phyloP scores from a whole-genome alignment of 2,888 invertebrate genomes.

The Chymomyza procnemis region DNA sequence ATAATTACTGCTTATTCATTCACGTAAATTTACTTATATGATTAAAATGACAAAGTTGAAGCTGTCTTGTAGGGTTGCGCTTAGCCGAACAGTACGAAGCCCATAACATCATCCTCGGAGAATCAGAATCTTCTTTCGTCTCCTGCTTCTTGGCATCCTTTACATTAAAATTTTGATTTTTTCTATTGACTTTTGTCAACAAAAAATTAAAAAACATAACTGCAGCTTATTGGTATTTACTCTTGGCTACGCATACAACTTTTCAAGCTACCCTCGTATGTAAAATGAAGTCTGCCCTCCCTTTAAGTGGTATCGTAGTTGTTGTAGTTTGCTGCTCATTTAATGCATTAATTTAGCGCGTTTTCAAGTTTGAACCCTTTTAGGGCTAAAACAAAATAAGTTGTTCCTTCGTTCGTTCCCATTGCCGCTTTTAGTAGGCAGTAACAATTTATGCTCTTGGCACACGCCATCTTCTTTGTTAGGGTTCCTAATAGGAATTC shows the following conservation, averaged over 20 bases:
- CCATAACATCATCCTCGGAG: too few relatives aligned
- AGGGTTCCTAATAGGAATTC: neutral
- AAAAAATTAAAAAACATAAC: too few relatives aligned
- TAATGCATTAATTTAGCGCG: conserved; percentile 62
- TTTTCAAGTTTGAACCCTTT: conserved; percentile 25
- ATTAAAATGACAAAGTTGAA: too few relatives aligned
- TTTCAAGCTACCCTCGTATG: neutral
- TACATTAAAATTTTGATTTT: too few relatives aligned
- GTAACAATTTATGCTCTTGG: conserved; percentile 45
- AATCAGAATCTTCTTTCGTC: too few relatives aligned
- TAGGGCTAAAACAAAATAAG: conserved; percentile 12
- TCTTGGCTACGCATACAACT: conserved; percentile 29
- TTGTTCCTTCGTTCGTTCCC: conserved; percentile 4
- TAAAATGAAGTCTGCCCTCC: conserved; percentile 12
- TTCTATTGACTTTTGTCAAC: too few relatives aligned
- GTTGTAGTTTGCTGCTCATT: conserved; percentile 38
- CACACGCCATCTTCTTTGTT: conserved; percentile 60
- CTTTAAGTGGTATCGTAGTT: conserved; percentile 19
- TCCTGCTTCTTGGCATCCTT: too few relatives aligned
- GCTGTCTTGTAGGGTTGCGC: too few relatives aligned
- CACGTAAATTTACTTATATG: too few relatives aligned
- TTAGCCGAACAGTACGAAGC: too few relatives aligned
- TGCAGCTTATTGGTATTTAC: too few relatives aligned
- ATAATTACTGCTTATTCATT: too few relatives aligned
- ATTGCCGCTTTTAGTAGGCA: conserved; percentile 30